phyloP scores from a whole-genome alignment of 2,797 vertebrate genomes.

The Nannoperca australis region DNA sequence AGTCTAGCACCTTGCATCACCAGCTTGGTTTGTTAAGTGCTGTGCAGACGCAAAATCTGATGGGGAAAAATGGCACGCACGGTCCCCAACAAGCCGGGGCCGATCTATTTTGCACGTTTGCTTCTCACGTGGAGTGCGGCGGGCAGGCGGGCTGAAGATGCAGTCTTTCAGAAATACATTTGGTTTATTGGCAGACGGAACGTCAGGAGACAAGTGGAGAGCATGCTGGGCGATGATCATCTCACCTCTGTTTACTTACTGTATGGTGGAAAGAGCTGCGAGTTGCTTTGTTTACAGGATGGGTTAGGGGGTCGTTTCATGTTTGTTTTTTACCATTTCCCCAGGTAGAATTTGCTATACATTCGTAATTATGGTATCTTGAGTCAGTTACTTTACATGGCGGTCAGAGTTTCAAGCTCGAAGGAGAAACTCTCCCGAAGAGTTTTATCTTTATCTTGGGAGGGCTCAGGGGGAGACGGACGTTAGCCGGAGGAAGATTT shows the following conservation, averaged over 20 bases:
- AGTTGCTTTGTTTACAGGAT: neutral
- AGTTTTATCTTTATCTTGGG: slow-evolving; percentile 16
- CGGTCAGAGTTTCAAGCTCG: slow-evolving; percentile 37
- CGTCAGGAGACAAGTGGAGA: slow-evolving; percentile 19
- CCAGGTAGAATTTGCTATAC: slow-evolving; percentile 51
- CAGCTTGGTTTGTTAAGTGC: slow-evolving; percentile 54
- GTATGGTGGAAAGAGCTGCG: neutral
- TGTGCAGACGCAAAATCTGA: slow-evolving; percentile 38
- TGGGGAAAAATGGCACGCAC: neutral
- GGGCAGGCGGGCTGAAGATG: slow-evolving; percentile 11
- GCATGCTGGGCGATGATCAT: slow-evolving; percentile 37
- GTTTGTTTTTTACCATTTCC: slow-evolving; percentile 13
- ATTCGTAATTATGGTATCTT: slow-evolving; percentile 64
- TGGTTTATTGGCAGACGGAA: slow-evolving; percentile 59
- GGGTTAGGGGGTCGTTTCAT: neutral
- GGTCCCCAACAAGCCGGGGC: neutral
- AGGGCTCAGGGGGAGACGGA: slow-evolving; percentile 17
- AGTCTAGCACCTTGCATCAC: slow-evolving; percentile 35
- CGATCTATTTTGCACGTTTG: slow-evolving; percentile 12
- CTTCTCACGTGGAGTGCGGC: slow-evolving; percentile 25
- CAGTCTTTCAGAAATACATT: slow-evolving; percentile 68
- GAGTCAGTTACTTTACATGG: slow-evolving; percentile 40
- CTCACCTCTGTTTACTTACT: slow-evolving; percentile 7
- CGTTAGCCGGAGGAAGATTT: slow-evolving; percentile 37
- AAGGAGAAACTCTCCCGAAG: slow-evolving; percentile 5